Base-by-base conservation (phyloP, 2,888 invertebrate species). In the Siphonodentalium dalli region DNA sequence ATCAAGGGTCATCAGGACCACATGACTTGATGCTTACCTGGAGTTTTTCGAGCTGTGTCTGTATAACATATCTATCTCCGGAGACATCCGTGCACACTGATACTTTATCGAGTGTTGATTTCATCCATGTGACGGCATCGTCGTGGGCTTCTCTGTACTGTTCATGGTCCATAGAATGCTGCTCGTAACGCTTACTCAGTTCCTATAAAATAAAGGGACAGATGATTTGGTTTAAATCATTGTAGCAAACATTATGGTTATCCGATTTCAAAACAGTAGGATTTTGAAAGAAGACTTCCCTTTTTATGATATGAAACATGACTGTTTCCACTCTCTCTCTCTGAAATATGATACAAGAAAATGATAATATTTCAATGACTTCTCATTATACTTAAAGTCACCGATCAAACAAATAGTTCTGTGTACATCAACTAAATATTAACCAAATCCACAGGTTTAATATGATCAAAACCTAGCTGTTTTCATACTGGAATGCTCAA, bases 121-220 rank as follows among this genome's bases (percentile, higher is more conserved):
- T 88, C 26, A 96, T 86, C 93, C 93, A 94, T 56, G 89, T 87
- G 4, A 87, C 87, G 58, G 91, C 92, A 71, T 92, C 91, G 0
- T 88, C 86, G 59, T 69, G 72, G 1, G 71, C 63, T 42, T 89
- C 89, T 74, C 90, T 90, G 82, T 91, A 95, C 71, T 89, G 88
- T 67, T 93, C 92, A 75, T 95, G 94, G 46, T 91, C 89, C 65
- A 88, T 88, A 0, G 93, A 92, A 82, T 92, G 90, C 56, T 88
- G 87, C 77, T 93, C 92, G 56, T 72, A 74, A 8, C 74, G 66
- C 68, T 77, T 79, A 54, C 74, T 34, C 41, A 71, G 65, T 35
- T 79, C 79, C 76, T 77, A 57, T n/a, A 53, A 33, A 52, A 34
- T 11, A 26, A 7, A 28, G 31, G 13, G 24, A 45, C 18, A 47